Evolutionary conservation across 92 coral and sea anemone species (phyloP), one percentile per base, ranked within the genome.

Genomic region (Epizoanthus stellaris): DNA sequence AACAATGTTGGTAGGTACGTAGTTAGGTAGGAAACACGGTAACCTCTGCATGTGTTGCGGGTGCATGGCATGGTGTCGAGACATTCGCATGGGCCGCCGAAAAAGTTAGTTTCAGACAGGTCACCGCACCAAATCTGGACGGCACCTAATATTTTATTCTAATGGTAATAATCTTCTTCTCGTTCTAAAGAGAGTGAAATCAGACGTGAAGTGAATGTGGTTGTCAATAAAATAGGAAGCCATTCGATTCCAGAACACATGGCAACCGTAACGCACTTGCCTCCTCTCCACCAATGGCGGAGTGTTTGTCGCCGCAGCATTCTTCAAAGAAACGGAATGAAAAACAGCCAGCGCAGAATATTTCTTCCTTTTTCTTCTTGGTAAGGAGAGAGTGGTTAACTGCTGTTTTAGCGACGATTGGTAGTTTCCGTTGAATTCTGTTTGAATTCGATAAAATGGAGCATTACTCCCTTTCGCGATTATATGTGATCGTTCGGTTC

Each of bases 231-330:
- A 23, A 23, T 65, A 8, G 70, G 73, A 67, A 14, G 73, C 73
- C 73, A n/a, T 67, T 67, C 45, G 42, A 14, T 34, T 67, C 2
- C 73, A 3, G 10, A 67, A 43, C 10, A 38, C 21, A 4, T 66
- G 70, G 38, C 36, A 38, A 67, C 11, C 6, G 21, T 67, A 52
- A 68, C 52, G 52, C 14, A 15, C 1, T 68, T 45, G 38, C 43
- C 15, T 79, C 43, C 71, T 62, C 12, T 63, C 61, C 17, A 45
- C 83, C 83, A 79, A 79, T 79, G 21, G 67, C 21, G 49, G 23
- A 42, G 73, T 49, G 20, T 43, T 10, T 25, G n/a, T 77, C 40
- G 17, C n/a, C 6, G 61, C 83, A 73, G 83, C 82, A 21, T 62
- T 79, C 70, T 47, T 79, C 83, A 79, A 79, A 63, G 72, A 21